Evolutionary conservation across 2,888 invertebrate genomes (phyloP), one percentile per base, ranked within the genome.

Genomic region (Osmoderma eremita): DNA sequence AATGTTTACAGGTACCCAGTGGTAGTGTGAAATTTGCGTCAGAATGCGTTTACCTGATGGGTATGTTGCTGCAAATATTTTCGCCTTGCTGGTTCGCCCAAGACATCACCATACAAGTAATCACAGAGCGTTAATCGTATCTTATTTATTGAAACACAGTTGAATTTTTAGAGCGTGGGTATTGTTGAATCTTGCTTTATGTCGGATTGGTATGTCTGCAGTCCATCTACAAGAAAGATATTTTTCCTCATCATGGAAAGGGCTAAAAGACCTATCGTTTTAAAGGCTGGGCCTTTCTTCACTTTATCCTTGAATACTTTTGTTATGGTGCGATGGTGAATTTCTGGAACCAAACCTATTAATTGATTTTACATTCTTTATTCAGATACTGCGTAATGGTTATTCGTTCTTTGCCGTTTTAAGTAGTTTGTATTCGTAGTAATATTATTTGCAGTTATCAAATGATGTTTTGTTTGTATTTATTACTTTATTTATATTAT

Each of bases 81-180:
- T 50, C 50, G 12, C 50, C 50, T 51, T 75, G 74, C 63, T 76
- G 75, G 74, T 75, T 71, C 53, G 74, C 75, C 17, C 75, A 76
- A 48, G 72, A 73, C 67, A 69, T 76, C 30, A 70, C 71, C 42
- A 5, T 72, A 22, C 73, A 74, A 68, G 75, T 75, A 67, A 42
- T 4, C 22, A 1, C 10, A 30, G 13, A 12, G 15, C 22, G 1
- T 3, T 6, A 6, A 30, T 6, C 10, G 2, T 30, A 30, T 30
- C n/a, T 30, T 10, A 6, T 10, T 6, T 1, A 13, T 24, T 3
- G 12, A 17, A 39, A 17, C 15, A 8, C 10, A 39, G 17, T 39
- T n/a, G n/a, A 6, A 30, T 36, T 65, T 65, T 62, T 77, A 73
- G 70, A 73, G 73, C 61, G 15, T 41, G 3, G 70, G 38, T 39